A percentile compares a stretch with the other conserved stretches of the same genome.
Evolutionary conservation across 2,113 vertebrate species (phyloP).

Genomic region (Diadophis punctatus): DNA sequence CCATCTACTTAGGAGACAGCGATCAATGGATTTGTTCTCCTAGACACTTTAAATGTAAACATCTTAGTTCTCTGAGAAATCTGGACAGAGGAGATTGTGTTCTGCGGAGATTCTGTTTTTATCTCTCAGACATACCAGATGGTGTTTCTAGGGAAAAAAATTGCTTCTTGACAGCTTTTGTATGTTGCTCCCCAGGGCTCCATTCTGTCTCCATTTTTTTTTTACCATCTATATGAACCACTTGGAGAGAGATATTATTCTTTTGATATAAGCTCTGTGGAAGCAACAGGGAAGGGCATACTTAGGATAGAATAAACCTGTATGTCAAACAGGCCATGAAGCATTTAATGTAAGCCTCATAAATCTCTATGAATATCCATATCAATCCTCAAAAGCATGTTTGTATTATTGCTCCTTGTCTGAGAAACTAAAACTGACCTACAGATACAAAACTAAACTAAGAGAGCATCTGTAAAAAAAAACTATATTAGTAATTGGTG

Average conservation of each 20-base stretch:
- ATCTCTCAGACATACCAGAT: not conserved
- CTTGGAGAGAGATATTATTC: not conserved
- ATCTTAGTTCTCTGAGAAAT: not conserved
- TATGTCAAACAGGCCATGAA: not conserved
- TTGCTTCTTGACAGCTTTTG: not conserved
- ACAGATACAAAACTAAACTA: not conserved
- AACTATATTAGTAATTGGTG: not conserved
- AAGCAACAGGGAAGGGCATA: not conserved
- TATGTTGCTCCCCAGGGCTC: not conserved
- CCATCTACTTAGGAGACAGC: not conserved
- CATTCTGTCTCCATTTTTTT: not conserved
- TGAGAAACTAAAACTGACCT: not conserved
- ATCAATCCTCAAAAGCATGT: not conserved
- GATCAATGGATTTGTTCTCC: not conserved
- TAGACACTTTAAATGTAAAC: not conserved
- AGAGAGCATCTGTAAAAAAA: not conserved
- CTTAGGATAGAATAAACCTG: not conserved
- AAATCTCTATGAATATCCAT: not conserved
- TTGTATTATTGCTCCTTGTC: not conserved
- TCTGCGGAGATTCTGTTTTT: not conserved
- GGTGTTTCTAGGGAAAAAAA: not conserved
- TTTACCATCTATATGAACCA: not conserved
- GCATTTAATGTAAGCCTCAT: not conserved
- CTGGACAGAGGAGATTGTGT: not conserved
- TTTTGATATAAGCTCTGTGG: not conserved